Evolutionary conservation across 2,797 vertebrate species (phyloP), one percentile per base, ranked within the genome.

Genomic region (Catamblyrhynchus diadema): DNA sequence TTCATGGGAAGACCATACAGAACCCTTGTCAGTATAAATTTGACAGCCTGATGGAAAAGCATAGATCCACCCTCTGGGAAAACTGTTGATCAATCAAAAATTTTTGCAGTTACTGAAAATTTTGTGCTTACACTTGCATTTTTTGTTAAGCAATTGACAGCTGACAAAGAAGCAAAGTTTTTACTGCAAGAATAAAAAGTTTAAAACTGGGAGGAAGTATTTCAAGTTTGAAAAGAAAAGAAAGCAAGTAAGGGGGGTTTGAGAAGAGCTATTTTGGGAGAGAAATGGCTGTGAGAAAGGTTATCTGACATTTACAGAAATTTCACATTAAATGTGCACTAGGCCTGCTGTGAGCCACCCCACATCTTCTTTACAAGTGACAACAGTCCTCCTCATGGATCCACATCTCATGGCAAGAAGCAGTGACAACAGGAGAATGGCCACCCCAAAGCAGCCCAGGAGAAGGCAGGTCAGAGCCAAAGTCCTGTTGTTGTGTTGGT

Each of bases 71-170:
- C 27, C 67, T 65, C 33, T 80, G 79, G 61, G 60, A 90, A 82
- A 96, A 82, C 21, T 86, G 39, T 42, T 65, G 71, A 77, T 81
- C 35, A 81, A 71, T 87, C 78, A 88, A 83, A 81, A 27, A n/a
- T 89, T 89, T 90, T 88, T 86, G 73, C 92, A 81, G 78, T 62
- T 35, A 51, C 21, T 35, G 33, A 65, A 69, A 79, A 69, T 35
- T 78, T 75, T 81, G 45, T 2, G 11, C 78, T 91, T 86, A 48
- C 45, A 12, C n/a, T 78, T 25, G 32, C 33, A 11, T 60, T 85
- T 93, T 92, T 92, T 86, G 73, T 3, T 33, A 27, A 72, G 32
- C 23, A 60, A 67, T 18, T 81, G 73, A n/a, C 45, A 79, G 35
- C 16, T 87, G 71, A 84, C 20, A 74, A 70, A 86, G 44, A 56